Evolutionary conservation across 1,140 invertebrate species (phyloP).

Genomic region (Andrena cerasifolii): DNA sequence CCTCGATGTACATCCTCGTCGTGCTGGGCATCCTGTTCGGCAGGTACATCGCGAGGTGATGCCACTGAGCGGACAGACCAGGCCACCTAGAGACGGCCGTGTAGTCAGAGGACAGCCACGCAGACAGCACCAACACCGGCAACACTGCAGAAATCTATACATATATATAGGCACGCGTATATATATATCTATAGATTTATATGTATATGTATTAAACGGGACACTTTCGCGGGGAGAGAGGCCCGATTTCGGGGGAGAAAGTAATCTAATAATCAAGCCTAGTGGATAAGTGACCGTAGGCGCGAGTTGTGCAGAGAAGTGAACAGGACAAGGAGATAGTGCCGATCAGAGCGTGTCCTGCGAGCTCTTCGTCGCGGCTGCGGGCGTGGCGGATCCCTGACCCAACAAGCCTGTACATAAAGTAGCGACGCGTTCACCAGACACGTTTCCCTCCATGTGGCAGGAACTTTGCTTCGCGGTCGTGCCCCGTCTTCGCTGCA

Average conservation of each 20-base stretch:
- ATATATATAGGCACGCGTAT: slow-evolving; percentile 13
- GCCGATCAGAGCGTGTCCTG: neutral
- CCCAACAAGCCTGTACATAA: slow-evolving; percentile 51
- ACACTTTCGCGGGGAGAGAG: neutral
- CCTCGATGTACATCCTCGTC: slow-evolving; percentile 65
- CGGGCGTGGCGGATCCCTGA: slow-evolving; percentile 25
- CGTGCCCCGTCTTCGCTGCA: neutral
- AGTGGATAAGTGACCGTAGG: slow-evolving; percentile 49
- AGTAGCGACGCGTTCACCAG: slow-evolving; percentile 32
- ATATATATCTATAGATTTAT: slow-evolving; percentile 19
- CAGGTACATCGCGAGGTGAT: slow-evolving; percentile 77
- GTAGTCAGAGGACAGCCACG: slow-evolving; percentile 58
- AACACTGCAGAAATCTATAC: slow-evolving; percentile 8
- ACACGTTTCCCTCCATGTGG: slow-evolving; percentile 14
- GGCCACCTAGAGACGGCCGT: slow-evolving; percentile 60
- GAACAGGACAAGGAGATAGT: slow-evolving; percentile 3
- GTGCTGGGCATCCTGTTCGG: slow-evolving; percentile 65
- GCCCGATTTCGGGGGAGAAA: slow-evolving; percentile 1
- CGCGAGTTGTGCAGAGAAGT: neutral
- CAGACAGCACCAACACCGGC: slow-evolving; percentile 5
- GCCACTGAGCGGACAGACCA: slow-evolving; percentile 65
- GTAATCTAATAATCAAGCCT: slow-evolving; percentile 63
- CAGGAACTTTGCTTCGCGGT: neutral
- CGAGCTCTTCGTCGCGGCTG: neutral
- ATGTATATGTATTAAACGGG: slow-evolving; percentile 13